Evolutionary conservation across 2,797 vertebrate species (phyloP).

Genomic region (Eutrigla gurnardus): DNA sequence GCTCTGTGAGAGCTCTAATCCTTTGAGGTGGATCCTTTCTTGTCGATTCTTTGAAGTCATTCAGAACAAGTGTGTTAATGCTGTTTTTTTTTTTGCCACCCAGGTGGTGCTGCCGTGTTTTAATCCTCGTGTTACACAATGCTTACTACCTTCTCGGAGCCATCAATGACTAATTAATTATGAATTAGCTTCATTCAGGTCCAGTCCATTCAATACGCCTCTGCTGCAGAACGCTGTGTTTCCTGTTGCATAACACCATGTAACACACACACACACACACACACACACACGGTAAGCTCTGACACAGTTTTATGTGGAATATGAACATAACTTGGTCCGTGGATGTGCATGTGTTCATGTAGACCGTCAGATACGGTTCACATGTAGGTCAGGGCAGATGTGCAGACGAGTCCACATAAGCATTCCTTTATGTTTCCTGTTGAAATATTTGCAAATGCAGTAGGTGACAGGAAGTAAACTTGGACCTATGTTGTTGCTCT

Average conservation of each 20-base stretch:
- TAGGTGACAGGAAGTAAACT: too few species aligned
- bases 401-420: neutral
- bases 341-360: neutral
- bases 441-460: too few species aligned
- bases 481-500: too few species aligned
- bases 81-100: neutral
- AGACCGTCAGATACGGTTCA: neutral
- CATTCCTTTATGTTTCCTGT: too few species aligned
- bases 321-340: too few species aligned
- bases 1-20: constrained; percentile 46
- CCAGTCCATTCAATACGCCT: neutral
- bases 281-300: neutral
- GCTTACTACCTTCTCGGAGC: constrained; percentile 1
- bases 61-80: constrained; percentile 34
- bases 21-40: constrained; percentile 28
- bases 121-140: constrained; percentile 11
- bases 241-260: neutral
- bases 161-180: neutral
- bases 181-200: neutral
- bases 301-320: too few species aligned
- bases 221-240: neutral
- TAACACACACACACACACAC: neutral
- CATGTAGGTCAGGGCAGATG: neutral
- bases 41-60: constrained; percentile 20
- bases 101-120: constrained; percentile 13